A percentile compares a stretch with the other conserved stretches of the same genome.
phyloP scores from a whole-genome alignment of 2,113 vertebrate genomes.

The Grus americana region DNA sequence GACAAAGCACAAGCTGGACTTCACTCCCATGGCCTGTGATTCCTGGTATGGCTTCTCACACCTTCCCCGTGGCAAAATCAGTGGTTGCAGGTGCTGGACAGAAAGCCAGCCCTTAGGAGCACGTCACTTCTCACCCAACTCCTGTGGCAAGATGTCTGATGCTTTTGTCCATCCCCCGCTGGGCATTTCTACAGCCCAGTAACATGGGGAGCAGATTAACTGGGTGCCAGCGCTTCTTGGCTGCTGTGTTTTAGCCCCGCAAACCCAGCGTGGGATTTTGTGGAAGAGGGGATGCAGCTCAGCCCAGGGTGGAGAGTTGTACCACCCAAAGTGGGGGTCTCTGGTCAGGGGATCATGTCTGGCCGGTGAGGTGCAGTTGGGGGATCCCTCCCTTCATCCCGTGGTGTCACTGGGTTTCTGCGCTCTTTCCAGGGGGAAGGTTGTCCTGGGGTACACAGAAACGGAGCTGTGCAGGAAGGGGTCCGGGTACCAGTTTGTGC shows the following conservation, averaged over 20 bases:
- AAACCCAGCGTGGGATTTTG: neutral
- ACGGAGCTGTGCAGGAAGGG: conserved; percentile 75
- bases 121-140: neutral
- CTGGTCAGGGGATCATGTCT: neutral
- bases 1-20: conserved; percentile 52
- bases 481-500: conserved; percentile 84
- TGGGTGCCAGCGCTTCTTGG: neutral
- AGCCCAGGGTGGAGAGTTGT: neutral
- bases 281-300: neutral
- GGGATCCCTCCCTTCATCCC: neutral
- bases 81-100: neutral
- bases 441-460: conserved; percentile 78
- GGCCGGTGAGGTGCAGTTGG: neutral
- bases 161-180: neutral
- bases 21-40: conserved; percentile 39
- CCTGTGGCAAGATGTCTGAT: neutral
- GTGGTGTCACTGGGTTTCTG: neutral
- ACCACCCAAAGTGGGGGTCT: neutral
- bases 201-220: rapidly evolving
- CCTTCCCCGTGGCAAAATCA: neutral
- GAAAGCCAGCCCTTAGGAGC: neutral
- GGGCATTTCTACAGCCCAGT: neutral
- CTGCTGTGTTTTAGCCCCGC: neutral
- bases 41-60: neutral
- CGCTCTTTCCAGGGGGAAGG: neutral